Evolutionary conservation across 1,140 invertebrate genomes (phyloP).

Genomic region (Lutraria rhynchaena): DNA sequence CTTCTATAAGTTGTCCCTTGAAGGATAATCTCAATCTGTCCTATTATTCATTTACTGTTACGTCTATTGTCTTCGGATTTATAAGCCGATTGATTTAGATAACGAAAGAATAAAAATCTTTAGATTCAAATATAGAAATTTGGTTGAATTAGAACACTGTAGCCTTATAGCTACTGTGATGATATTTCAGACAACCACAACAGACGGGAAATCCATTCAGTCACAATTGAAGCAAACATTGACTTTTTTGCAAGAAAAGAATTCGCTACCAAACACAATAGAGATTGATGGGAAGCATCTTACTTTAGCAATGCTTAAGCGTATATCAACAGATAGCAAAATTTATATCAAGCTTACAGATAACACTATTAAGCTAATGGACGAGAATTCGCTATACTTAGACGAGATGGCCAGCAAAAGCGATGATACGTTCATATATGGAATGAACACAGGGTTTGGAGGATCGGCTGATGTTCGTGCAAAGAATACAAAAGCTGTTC

Average conservation of each 20-base stretch:
- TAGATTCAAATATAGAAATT: no score
- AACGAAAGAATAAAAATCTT: no score
- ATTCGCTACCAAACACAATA: background rate
- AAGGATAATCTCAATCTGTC: no score
- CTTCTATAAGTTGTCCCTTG: no score
- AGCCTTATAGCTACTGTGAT: no score
- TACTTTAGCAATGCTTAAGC: slow-evolving; percentile 4
- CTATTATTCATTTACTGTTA: no score
- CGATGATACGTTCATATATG: slow-evolving; percentile 1
- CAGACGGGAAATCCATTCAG: no score
- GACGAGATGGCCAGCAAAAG: background rate
- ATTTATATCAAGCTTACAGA: slow-evolving; percentile 21
- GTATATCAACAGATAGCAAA: slow-evolving; percentile 9
- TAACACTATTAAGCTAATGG: background rate
- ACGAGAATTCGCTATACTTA: background rate
- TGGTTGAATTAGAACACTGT: no score
- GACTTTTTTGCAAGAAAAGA: background rate
- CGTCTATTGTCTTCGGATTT: no score
- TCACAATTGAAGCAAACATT: slow-evolving; percentile 11
- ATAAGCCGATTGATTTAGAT: no score
- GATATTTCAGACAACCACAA: no score
- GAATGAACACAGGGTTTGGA: slow-evolving; percentile 37
- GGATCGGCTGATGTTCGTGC: slow-evolving; percentile 13
- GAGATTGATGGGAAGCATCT: background rate
- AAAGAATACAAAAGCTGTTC: background rate